Percentiles rank a stretch among this genome's conserved stretches.
These are phyloP conservation scores for Columba livia DNA, from an alignment of 2,113 vertebrate species.

Conservation along the genomic window DNA sequence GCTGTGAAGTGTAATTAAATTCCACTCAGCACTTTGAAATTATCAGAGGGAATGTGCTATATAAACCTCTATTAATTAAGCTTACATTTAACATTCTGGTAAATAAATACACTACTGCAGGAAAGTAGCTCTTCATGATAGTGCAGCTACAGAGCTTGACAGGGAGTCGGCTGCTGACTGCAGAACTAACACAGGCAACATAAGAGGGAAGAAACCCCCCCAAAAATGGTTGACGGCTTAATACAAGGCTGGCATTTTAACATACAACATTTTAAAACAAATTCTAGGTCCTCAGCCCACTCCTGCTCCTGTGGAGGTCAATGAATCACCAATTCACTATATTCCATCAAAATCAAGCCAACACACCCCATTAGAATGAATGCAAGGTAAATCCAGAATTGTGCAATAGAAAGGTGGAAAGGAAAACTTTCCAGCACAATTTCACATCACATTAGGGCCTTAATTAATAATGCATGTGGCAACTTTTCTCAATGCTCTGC, in stretches of 20 bases:
- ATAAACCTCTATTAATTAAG: conserved; percentile 42
- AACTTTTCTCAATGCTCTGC: not conserved
- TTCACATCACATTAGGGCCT: not conserved
- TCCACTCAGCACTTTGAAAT: conserved; percentile 19
- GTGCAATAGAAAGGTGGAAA: not conserved
- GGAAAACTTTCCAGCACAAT: not conserved
- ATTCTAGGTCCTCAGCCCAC: not conserved
- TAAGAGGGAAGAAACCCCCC: not conserved
- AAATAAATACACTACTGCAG: not conserved
- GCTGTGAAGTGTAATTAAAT: conserved; percentile 46
- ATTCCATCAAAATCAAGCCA: not conserved
- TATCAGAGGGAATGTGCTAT: conserved; percentile 31
- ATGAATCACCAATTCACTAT: not conserved
- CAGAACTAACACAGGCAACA: not conserved
- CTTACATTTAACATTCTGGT: conserved; percentile 31
- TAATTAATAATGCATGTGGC: not conserved
- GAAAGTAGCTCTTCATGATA: not conserved
- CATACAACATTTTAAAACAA: not conserved
- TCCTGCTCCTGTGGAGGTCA: not conserved
- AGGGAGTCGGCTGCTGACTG: not conserved
- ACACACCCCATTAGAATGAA: not conserved
- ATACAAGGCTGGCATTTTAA: not conserved
- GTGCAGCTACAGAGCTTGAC: not conserved
- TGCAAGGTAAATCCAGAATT: not conserved
- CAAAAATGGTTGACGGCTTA: not conserved